These are phyloP conservation scores for Thalpophila matura DNA, from an alignment of 2,888 invertebrate genomes.

Conservation along the genomic window DNA sequence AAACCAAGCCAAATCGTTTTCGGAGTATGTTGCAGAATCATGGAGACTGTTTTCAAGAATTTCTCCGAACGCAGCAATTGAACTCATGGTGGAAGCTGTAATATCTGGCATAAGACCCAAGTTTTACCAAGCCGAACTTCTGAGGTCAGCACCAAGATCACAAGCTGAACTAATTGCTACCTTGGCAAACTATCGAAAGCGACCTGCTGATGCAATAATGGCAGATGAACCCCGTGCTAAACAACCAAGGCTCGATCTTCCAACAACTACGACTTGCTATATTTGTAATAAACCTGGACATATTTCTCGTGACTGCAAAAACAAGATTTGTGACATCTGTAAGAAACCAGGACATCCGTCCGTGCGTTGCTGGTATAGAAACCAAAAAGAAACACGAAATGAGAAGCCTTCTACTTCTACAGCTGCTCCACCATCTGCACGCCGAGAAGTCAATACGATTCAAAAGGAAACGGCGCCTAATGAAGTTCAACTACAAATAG, in stretches of 20 bases:
- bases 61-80: background rate
- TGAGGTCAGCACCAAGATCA: background rate
- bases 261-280: background rate
- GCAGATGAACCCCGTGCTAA: background rate
- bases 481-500: slow-evolving; percentile 3
- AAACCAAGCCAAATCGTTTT: background rate
- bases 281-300: background rate
- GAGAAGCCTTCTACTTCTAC: background rate
- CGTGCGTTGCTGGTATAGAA: background rate
- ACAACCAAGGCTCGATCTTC: background rate
- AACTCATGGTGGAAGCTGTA: slow-evolving; percentile 1
- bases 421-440: too few relatives aligned
- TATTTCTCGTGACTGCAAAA: background rate
- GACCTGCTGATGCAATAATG: background rate
- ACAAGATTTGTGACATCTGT: background rate
- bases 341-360: background rate
- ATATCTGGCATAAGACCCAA: slow-evolving; percentile 4
- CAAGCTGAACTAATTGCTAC: background rate
- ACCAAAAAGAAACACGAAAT: background rate
- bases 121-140: background rate
- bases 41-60: background rate
- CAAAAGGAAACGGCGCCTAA: background rate
- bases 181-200: background rate
- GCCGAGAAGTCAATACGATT: background rate
- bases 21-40: background rate